Evolutionary conservation across 1,140 invertebrate species (phyloP), one percentile per base, ranked within the genome.

Genomic region (Drosophila parvula): DNA sequence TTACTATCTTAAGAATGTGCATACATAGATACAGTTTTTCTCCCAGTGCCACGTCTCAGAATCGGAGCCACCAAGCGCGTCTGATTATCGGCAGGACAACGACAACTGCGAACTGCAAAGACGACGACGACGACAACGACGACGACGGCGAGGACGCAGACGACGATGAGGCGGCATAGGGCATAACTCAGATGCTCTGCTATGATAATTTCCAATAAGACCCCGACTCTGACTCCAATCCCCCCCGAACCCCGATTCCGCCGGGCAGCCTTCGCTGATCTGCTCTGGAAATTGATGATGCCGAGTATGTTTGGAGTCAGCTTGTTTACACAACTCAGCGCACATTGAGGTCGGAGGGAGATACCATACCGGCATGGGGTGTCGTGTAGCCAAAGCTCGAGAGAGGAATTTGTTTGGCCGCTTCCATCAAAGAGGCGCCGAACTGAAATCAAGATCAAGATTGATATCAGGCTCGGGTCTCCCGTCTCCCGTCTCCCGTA

Each of bases 301-400:
- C 78, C 84, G 81, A 45, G 84, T 89, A 89, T 89, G 85, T 89
- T 85, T 89, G 84, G 86, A 90, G 85, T 90, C 85, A 90, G 85
- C 85, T 90, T 90, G 85, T 90, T 90, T 90, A 90, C 85, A 90
- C 85, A 90, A 90, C 90, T 90, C 85, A 90, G 81, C 86, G 85
- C 88, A 90, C 85, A 90, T 90, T 79, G 85, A 82, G 85, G 85
- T 90, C 86, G 86, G 67, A 55, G 51, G 86, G 67, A 55, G 51
- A 55, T 38, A 38, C 51, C 51, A 60, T 57, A 62, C 51, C 65
- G 48, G 45, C 67, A 51, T 78, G 64, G 64, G 64, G 64, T 63
- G 56, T 59, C 65, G 58, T 57, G 57, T 71, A 78, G 74, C 69
- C 69, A 73, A 73, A 73, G 69, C 69, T 73, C 67, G 74, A 50